A percentile compares a stretch with the other conserved stretches of the same genome.
phyloP scores from a whole-genome alignment of 2,797 vertebrate species.

The Myiotriccus ornatus region DNA sequence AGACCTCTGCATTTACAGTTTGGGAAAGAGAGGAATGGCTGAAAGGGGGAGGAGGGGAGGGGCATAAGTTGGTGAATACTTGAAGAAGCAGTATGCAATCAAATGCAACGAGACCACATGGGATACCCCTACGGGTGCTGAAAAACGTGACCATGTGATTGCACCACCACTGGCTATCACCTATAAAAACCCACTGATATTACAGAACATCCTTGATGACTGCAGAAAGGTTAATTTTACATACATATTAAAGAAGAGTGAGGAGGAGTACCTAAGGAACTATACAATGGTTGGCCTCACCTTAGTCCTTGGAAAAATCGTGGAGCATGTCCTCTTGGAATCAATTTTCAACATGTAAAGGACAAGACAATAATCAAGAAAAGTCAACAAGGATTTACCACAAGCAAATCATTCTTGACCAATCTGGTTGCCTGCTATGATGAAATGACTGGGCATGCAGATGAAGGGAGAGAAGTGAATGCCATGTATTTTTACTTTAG shows the following conservation, averaged over 20 bases:
- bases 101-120: background rate
- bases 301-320: slow-evolving; percentile 28
- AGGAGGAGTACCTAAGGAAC: background rate
- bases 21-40: background rate
- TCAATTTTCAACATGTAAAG: slow-evolving; percentile 35
- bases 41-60: no score
- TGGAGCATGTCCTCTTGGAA: slow-evolving; percentile 46
- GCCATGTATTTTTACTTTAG: background rate
- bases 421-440: background rate
- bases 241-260: background rate
- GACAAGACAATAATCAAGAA: slow-evolving; percentile 7
- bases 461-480: background rate
- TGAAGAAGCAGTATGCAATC: background rate
- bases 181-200: background rate
- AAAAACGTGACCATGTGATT: background rate
- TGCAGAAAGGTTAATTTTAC: background rate
- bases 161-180: background rate
- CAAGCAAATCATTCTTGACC: background rate
- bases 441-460: background rate
- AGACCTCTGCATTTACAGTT: background rate
- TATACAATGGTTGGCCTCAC: background rate
- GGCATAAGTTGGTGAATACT: background rate
- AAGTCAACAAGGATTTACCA: slow-evolving; percentile 6
- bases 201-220: background rate
- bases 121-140: background rate